phyloP scores from a whole-genome alignment of 1,140 invertebrate species.

The Melanaphis sacchari region DNA sequence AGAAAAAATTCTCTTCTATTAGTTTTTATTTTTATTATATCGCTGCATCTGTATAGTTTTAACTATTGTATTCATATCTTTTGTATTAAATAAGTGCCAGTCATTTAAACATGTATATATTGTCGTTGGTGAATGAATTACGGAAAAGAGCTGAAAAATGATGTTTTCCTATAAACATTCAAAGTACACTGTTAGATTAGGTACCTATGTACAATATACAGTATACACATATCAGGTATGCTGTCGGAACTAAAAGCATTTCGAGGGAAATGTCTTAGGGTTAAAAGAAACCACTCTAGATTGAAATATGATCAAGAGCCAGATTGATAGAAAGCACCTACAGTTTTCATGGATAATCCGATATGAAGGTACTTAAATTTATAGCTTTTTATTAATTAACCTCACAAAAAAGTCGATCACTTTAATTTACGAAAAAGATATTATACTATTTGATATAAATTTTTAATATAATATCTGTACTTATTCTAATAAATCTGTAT shows the following conservation, averaged over 20 bases:
- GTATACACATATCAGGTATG: slow-evolving; percentile 18
- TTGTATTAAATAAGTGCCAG: slow-evolving; percentile 33
- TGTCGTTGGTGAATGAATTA: slow-evolving; percentile 25
- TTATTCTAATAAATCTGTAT: not conserved
- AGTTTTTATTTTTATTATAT: slow-evolving; percentile 31
- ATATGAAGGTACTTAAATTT: not conserved
- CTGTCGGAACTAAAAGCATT: slow-evolving; percentile 34
- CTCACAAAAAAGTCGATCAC: not conserved
- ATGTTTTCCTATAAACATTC: slow-evolving; percentile 22
- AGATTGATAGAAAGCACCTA: not conserved
- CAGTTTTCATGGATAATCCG: not conserved
- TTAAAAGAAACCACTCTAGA: slow-evolving; percentile 19
- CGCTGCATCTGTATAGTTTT: not conserved
- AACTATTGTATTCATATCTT: not conserved
- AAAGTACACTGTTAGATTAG: slow-evolving; percentile 28
- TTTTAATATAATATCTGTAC: not conserved
- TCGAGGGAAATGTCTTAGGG: not conserved
- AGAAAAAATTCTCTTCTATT: not conserved
- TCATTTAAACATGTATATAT: not conserved
- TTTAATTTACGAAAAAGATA: not conserved
- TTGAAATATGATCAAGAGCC: slow-evolving; percentile 34
- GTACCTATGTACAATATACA: not conserved
- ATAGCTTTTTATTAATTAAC: slow-evolving; percentile 7
- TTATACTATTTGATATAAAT: not conserved
- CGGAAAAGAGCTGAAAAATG: slow-evolving; percentile 30